These are phyloP conservation scores for Carapus acus DNA, from an alignment of 2,797 vertebrate genomes.

Conservation along the genomic window DNA sequence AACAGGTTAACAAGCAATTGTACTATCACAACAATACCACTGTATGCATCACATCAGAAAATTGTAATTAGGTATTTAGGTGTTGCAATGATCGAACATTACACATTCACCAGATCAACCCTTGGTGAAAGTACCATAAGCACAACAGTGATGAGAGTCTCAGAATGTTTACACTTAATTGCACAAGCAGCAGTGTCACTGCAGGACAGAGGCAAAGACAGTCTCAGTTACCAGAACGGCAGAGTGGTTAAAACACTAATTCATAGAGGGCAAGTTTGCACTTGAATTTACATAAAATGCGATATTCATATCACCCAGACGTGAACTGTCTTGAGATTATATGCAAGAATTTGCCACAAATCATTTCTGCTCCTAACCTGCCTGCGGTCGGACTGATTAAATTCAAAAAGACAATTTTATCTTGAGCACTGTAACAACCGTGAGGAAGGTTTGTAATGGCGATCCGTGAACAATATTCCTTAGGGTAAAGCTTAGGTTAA, in stretches of 20 bases:
- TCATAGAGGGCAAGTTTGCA: constrained; percentile 23
- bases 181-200: constrained; percentile 20
- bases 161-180: constrained; percentile 13
- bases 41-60: too few species aligned
- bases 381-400: constrained; percentile 37
- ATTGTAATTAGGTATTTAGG: too few species aligned
- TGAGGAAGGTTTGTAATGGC: too few species aligned
- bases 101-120: neutral
- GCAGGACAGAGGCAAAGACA: constrained; percentile 17
- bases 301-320: constrained; percentile 40
- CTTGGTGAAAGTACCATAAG: too few species aligned
- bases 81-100: too few species aligned
- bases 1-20: too few species aligned
- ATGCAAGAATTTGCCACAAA: constrained; percentile 29
- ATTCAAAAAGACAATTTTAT: too few species aligned
- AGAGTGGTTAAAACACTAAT: constrained; percentile 30
- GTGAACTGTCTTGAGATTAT: constrained; percentile 38
- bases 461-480: too few species aligned
- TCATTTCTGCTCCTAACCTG: constrained; percentile 40
- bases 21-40: too few species aligned
- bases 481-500: too few species aligned
- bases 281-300: constrained; percentile 44
- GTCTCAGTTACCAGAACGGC: constrained; percentile 28
- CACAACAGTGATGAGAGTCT: neutral
- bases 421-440: neutral